A percentile compares a stretch with the other conserved stretches of the same genome.
These are phyloP conservation scores for Onychomys leucogaster DNA, from an alignment of 2,797 vertebrate genomes.

Conservation along the genomic window DNA sequence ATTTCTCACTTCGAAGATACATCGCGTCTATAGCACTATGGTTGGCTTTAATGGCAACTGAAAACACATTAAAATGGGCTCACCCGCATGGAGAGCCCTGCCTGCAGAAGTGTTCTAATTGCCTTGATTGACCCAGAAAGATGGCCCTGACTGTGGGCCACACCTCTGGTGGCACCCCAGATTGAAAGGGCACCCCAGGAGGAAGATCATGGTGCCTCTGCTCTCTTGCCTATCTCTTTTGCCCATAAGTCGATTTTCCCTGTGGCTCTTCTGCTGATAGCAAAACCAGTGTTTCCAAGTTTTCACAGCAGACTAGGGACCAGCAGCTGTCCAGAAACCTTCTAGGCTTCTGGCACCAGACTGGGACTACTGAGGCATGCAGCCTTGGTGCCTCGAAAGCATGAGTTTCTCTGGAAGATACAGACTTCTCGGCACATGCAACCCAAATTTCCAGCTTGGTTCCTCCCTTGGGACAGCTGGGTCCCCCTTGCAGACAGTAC, in stretches of 20 bases:
- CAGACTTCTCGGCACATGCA: background rate
- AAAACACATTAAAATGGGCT: background rate
- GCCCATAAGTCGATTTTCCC: background rate
- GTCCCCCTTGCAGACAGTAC: background rate
- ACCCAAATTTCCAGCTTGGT: background rate
- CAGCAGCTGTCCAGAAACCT: background rate
- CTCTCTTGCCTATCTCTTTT: background rate
- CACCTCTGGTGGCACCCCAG: background rate
- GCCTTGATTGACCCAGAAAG: background rate
- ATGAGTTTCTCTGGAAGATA: background rate
- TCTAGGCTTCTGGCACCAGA: background rate
- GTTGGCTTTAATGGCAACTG: background rate
- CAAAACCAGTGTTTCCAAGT: background rate
- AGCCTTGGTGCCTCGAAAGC: background rate
- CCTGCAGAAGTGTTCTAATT: background rate
- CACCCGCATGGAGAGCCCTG: background rate
- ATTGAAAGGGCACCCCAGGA: background rate
- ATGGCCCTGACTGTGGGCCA: background rate
- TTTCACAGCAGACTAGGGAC: background rate
- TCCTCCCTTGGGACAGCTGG: background rate
- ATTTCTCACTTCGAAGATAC: background rate
- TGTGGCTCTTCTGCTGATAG: background rate
- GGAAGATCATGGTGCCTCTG: background rate
- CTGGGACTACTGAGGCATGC: background rate
- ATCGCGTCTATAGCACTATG: background rate